Conservation (phyloP, 2,888 invertebrate genomes). For the Branchipolynoe longqiensis region DNA sequence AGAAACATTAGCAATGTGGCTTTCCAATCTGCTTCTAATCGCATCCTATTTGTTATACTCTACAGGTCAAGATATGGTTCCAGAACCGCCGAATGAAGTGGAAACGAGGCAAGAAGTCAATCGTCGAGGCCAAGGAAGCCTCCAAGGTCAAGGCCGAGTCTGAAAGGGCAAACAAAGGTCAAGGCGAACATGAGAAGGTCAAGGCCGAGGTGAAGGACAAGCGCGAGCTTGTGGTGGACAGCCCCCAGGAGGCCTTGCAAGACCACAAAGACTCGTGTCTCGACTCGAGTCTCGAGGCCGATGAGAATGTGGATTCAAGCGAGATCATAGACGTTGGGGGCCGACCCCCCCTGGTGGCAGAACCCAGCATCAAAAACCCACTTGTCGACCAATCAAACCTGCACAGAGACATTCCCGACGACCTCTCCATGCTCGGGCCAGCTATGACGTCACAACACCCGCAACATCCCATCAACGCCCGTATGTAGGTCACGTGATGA, state of each 20-base stretch:
- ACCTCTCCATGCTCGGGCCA: slow-evolving; percentile 20
- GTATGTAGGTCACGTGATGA: slow-evolving; percentile 31
- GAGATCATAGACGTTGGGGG: slow-evolving; percentile 53
- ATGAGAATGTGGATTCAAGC: slow-evolving; percentile 50
- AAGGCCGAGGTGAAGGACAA: slow-evolving; percentile 34
- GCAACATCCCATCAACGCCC: slow-evolving; percentile 38
- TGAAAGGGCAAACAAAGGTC: slow-evolving; percentile 12
- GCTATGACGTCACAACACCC: slow-evolving; percentile 34
- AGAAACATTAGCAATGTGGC: too few species aligned
- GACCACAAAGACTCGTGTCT: slow-evolving; percentile 13
- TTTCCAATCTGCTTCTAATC: too few species aligned
- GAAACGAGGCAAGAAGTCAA: slow-evolving; percentile 98
- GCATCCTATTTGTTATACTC: slow-evolving; percentile 14
- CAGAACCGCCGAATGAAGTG: slow-evolving; percentile 99
- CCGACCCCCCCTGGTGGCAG: slow-evolving; percentile 43
- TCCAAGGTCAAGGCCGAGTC: slow-evolving; percentile 53
- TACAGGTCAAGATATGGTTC: slow-evolving; percentile 98
- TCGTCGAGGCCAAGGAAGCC: slow-evolving; percentile 78
- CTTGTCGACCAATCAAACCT: slow-evolving; percentile 56
- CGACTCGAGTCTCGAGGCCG: slow-evolving; percentile 30
- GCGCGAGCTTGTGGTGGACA: background rate
- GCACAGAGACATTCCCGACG: slow-evolving; percentile 42
- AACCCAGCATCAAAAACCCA: slow-evolving; percentile 6
- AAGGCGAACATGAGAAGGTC: background rate
- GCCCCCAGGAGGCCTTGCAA: background rate